Conservation (phyloP, 2,797 vertebrate genomes). For the Setipinna tenuifilis region DNA sequence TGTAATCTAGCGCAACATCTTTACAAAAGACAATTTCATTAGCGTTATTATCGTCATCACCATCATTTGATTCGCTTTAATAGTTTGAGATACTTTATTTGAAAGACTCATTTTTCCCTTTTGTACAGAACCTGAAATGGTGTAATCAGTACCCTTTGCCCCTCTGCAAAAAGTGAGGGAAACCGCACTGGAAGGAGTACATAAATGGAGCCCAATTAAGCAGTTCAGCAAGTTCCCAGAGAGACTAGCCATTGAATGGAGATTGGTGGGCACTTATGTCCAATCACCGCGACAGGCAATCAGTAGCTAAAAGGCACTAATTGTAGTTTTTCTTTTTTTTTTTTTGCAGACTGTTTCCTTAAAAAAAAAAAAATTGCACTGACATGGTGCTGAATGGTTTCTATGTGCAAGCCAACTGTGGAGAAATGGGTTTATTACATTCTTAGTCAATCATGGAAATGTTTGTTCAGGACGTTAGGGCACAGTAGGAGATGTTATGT, state of each 20-base stretch:
- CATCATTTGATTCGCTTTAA: not conserved
- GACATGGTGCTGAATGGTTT: conserved; percentile 33
- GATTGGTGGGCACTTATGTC: conserved; percentile 72
- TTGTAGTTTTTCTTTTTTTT: conserved; percentile 40
- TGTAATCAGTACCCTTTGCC: conserved; percentile 55
- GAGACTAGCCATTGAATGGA: conserved; percentile 73
- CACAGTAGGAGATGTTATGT: not conserved
- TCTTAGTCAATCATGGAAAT: not conserved
- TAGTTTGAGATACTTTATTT: not conserved
- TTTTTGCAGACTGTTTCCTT: conserved; percentile 66
- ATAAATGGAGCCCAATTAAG: conserved; percentile 82
- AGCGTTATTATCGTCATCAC: not conserved
- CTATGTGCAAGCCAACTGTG: not conserved
- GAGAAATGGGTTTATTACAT: not conserved
- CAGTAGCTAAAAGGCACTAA: conserved; percentile 72
- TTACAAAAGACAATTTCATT: not conserved
- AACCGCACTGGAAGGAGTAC: conserved; percentile 68
- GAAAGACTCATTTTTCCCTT: not conserved
- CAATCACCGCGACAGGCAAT: conserved; percentile 78
- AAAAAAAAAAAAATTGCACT: conserved; percentile 55
- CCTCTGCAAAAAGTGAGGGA: conserved; percentile 63
- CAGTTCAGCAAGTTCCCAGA: conserved; percentile 75
- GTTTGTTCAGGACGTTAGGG: not conserved
- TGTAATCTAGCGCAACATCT: not conserved
- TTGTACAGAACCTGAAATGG: conserved; percentile 38